These are phyloP conservation scores for Numida meleagris DNA, from an alignment of 2,113 vertebrate genomes.

Conservation along the genomic window DNA sequence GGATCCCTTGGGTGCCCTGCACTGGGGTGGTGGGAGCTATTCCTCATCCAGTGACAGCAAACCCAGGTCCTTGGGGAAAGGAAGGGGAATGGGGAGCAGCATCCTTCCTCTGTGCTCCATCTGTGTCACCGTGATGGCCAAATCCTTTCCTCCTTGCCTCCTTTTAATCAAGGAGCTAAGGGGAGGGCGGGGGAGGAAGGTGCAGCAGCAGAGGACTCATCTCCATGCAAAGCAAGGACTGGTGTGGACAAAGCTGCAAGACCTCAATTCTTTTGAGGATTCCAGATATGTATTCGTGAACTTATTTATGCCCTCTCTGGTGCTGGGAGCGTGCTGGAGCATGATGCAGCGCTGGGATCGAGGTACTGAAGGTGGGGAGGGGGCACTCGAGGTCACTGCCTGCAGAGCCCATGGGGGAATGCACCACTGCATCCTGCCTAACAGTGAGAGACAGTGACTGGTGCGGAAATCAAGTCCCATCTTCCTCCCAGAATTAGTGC, in stretches of 20 bases:
- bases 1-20: neutral
- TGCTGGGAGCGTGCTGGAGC: neutral
- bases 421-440: neutral
- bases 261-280: neutral
- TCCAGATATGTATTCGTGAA: fast-evolving
- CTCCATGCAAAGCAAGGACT: neutral
- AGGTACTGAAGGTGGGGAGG: neutral
- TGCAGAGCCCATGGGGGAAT: fast-evolving
- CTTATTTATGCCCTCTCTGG: neutral
- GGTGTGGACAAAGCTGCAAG: neutral
- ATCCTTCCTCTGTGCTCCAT: neutral
- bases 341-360: neutral
- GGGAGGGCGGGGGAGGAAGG: neutral
- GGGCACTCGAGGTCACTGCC: neutral
- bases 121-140: fast-evolving
- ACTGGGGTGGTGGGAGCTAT: neutral
- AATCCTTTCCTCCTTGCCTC: fast-evolving
- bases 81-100: neutral
- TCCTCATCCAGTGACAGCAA: neutral
- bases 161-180: neutral
- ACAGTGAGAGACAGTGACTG: neutral
- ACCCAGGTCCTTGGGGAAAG: neutral
- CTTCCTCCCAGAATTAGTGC: neutral
- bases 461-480: constrained; percentile 19
- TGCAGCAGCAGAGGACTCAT: neutral